Evolutionary conservation across 2,888 invertebrate genomes (phyloP).

Genomic region (Eristalinus sepulchralis): DNA sequence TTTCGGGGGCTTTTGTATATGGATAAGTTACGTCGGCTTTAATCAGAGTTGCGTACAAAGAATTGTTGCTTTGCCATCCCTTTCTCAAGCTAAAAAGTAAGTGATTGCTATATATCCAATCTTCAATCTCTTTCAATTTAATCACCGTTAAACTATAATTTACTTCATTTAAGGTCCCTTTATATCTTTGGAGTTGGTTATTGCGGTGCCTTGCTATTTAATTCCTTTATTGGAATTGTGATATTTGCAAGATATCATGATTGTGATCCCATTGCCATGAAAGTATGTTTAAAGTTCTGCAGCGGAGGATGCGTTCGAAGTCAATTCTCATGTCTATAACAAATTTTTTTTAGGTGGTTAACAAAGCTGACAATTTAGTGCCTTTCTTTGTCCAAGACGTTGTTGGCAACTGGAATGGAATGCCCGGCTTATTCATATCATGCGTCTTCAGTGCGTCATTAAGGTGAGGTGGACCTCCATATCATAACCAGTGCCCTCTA

Average conservation of each 20-base stretch:
- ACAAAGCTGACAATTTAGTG: slow-evolving; percentile 81
- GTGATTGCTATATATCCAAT: no score
- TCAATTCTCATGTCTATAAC: no score
- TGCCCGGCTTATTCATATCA: slow-evolving; percentile 84
- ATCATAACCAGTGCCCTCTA: no score
- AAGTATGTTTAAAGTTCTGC: no score
- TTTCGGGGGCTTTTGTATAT: slow-evolving; percentile 83
- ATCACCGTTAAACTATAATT: no score
- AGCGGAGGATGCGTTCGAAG: no score
- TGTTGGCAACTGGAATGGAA: slow-evolving; percentile 81
- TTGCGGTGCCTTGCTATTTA: slow-evolving; percentile 82
- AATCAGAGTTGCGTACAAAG: slow-evolving; percentile 89
- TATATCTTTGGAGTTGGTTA: slow-evolving; percentile 83
- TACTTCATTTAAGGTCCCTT: slow-evolving; percentile 79
- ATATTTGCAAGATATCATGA: slow-evolving; percentile 83
- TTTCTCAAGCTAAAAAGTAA: slow-evolving; percentile 82
- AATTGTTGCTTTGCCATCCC: slow-evolving; percentile 84
- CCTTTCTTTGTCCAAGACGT: slow-evolving; percentile 83
- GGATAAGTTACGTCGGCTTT: slow-evolving; percentile 85
- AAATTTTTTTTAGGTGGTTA: slow-evolving; percentile 74
- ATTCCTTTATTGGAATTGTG: slow-evolving; percentile 84
- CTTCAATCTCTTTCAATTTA: no score
- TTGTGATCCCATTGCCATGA: slow-evolving; percentile 82
- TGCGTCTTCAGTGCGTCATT: slow-evolving; percentile 84
- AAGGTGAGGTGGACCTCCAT: slow-evolving; percentile 76